Conservation (phyloP, 92 coral and sea anemone species). For the Siderastrea siderea region DNA sequence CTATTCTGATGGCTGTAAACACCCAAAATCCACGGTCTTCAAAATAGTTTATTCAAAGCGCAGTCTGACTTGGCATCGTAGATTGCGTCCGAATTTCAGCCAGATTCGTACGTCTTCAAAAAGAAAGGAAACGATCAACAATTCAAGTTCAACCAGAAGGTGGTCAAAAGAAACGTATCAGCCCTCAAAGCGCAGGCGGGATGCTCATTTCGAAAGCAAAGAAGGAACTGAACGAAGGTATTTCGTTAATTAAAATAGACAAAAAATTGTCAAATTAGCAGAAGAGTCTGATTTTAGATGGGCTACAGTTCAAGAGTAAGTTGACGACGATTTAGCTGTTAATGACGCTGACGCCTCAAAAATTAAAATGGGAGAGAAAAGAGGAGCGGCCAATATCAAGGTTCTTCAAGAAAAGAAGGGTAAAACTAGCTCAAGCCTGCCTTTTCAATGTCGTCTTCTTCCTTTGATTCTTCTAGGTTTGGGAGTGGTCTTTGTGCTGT, state of each 20-base stretch:
- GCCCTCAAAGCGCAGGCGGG: conserved; percentile 36
- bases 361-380: not conserved
- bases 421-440: not conserved
- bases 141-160: conserved; percentile 33
- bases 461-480: conserved; percentile 1
- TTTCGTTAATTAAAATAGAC: conserved; percentile 21
- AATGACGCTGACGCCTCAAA: no score
- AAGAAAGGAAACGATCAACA: conserved; percentile 57
- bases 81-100: not conserved
- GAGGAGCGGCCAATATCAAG: not conserved
- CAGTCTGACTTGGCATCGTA: conserved; percentile 22
- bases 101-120: conserved; percentile 33
- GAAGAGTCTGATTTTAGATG: conserved; percentile 30
- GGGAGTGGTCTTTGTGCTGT: not conserved
- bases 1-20: conserved; percentile 33
- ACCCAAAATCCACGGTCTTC: conserved; percentile 28
- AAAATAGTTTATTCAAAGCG: not conserved
- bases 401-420: conserved; percentile 9
- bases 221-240: conserved; percentile 42
- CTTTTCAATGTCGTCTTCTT: not conserved
- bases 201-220: conserved; percentile 12
- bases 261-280: conserved; percentile 26
- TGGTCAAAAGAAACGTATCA: not conserved
- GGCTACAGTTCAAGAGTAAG: conserved; percentile 39
- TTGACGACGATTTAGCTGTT: not conserved